Conservation (phyloP, 1,140 invertebrate genomes). For the Neodiprion pinetum region DNA sequence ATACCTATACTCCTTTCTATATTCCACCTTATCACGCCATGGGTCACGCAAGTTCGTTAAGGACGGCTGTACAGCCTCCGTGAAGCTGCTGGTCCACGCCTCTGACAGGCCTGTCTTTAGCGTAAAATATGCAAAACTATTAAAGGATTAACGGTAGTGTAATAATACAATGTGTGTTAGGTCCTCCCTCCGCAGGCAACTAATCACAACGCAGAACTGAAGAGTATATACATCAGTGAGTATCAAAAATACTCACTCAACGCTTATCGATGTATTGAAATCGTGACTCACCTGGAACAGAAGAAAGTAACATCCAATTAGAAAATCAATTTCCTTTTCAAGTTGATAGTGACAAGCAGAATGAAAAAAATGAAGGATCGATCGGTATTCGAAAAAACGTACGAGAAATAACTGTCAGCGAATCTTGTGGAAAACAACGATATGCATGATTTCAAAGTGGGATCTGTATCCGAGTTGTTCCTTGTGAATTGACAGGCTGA, state of each 20-base stretch:
- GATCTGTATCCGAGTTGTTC: too few relatives aligned
- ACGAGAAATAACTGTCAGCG: too few relatives aligned
- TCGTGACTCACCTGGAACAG: constrained; percentile 11
- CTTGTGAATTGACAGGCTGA: too few relatives aligned
- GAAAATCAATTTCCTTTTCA: neutral
- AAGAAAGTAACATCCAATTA: neutral
- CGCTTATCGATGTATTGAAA: neutral
- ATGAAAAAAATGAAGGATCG: too few relatives aligned
- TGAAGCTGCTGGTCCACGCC: neutral
- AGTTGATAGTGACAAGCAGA: too few relatives aligned
- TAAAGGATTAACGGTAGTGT: constrained; percentile 12
- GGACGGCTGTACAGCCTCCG: neutral
- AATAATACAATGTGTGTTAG: neutral
- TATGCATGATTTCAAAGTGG: too few relatives aligned
- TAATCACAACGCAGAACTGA: neutral
- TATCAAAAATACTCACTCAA: neutral
- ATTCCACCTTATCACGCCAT: too few relatives aligned
- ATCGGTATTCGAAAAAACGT: too few relatives aligned
- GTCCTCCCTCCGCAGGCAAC: neutral
- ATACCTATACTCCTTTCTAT: too few relatives aligned
- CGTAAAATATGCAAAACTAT: constrained; percentile 13
- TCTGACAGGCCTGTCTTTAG: neutral
- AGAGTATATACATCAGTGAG: neutral
- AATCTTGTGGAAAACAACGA: too few relatives aligned
- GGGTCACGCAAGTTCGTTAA: neutral